Evolutionary conservation across 2,113 vertebrate genomes (phyloP), one percentile per base, ranked within the genome.

Genomic region (Pseudopipra pipra): DNA sequence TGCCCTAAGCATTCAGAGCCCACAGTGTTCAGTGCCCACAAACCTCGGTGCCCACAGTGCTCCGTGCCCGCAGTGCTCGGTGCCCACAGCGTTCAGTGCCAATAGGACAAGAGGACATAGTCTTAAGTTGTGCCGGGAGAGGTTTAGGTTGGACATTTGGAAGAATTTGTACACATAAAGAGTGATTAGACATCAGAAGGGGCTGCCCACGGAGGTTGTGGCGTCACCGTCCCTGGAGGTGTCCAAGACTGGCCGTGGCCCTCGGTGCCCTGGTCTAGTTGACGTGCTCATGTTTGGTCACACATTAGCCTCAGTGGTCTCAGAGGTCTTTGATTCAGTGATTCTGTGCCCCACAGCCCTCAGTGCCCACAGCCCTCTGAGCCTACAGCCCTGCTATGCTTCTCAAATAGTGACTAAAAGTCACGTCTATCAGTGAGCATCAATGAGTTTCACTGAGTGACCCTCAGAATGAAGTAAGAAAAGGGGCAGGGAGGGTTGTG

Each of bases 81-180:
- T 31, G 27, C 49, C 49, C 49, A 39, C 43, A 67, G 30, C 6
- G 1, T 12, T 27, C 39, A 2, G 18, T 28, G 62, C 62, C 30
- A 19, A 18, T 22, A 35, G 25, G 12, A 47, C 24, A 11, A 61
- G 39, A 59, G 13, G 13, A 47, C 11, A 61, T 24, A 1, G 0
- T 21, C 33, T 28, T 20, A n/a, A 52, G 20, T n/a, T 46, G n/a
- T 0, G 0, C n/a, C 30, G 30, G 14, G 14, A 16, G 17, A 56
- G 17, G 15, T 46, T 59, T 12, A 39, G 23, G 14, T n/a, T 35
- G n/a, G 46, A 8, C 46, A 15, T 6, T 12, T 46, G 19, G 28
- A 46, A 46, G 37, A 46, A 25, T 11, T 30, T 33, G 21, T 44
- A 24, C 39, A 6, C 24, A 31, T 28, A 22, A 46, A 6, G 13